Evolutionary conservation across 2,113 vertebrate species (phyloP).

Genomic region (Antigone vipio): DNA sequence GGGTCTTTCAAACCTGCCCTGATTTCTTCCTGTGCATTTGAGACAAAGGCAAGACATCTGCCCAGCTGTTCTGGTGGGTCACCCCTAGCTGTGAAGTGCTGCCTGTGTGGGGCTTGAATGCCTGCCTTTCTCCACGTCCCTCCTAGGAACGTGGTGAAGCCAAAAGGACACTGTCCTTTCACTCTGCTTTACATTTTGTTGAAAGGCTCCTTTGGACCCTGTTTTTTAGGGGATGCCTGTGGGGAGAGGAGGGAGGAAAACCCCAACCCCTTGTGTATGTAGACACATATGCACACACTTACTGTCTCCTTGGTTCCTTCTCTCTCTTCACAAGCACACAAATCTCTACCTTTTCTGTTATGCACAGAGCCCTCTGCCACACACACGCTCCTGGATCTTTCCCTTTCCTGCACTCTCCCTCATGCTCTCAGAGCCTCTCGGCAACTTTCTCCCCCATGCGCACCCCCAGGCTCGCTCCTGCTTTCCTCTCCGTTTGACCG

Average conservation of each 20-base stretch:
- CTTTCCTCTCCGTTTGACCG: not conserved
- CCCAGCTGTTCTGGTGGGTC: not conserved
- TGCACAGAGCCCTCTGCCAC: not conserved
- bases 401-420: rapidly evolving
- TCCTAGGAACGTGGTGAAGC: not conserved
- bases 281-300: not conserved
- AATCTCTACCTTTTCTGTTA: not conserved
- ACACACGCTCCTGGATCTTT: not conserved
- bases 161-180: not conserved
- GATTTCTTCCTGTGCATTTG: not conserved
- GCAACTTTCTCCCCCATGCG: not conserved
- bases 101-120: not conserved
- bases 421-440: rapidly evolving
- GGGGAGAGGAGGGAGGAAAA: not conserved
- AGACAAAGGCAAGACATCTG: not conserved
- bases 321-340: not conserved
- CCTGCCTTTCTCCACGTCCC: not conserved
- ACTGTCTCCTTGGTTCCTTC: not conserved
- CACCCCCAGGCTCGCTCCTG: not conserved
- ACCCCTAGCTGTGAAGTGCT: not conserved
- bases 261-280: not conserved
- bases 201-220: not conserved
- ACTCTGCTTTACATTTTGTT: not conserved
- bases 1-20: not conserved
- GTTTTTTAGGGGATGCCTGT: not conserved